phyloP scores from a whole-genome alignment of 2,797 vertebrate species.

The Valencia hispanica region DNA sequence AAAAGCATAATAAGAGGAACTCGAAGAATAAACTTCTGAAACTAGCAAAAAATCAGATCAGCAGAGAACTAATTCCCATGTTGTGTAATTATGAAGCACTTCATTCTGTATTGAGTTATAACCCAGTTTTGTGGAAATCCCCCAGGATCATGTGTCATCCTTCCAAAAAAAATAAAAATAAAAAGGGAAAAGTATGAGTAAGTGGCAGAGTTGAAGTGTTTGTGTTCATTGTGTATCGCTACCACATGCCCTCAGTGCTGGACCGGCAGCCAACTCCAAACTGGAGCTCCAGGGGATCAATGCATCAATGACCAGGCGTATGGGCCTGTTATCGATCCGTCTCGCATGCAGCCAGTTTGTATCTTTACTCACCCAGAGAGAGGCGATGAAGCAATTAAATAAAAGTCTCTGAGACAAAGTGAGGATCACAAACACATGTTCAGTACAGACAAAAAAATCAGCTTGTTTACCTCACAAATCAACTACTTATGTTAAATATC shows the following conservation, averaged over 20 bases:
- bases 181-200: constrained; percentile 62
- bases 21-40: constrained; percentile 12
- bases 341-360: constrained; percentile 53
- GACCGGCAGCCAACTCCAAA: constrained; percentile 43
- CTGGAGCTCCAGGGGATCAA: constrained; percentile 64
- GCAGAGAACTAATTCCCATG: constrained; percentile 30
- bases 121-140: constrained; percentile 69
- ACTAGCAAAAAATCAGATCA: constrained; percentile 2
- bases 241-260: constrained; percentile 53
- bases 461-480: constrained; percentile 51
- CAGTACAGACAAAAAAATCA: constrained; percentile 32
- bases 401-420: constrained; percentile 44
- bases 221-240: constrained; percentile 70
- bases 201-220: constrained; percentile 55
- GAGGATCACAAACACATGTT: constrained; percentile 28
- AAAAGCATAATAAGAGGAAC: not conserved
- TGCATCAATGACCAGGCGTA: constrained; percentile 64
- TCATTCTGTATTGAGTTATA: constrained; percentile 67
- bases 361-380: constrained; percentile 58
- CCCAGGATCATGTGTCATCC: constrained; percentile 55
- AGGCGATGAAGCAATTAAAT: constrained; percentile 67
- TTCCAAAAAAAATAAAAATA: constrained; percentile 14
- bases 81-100: constrained; percentile 43
- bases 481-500: constrained; percentile 35
- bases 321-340: constrained; percentile 68